Evolutionary conservation across 2,113 vertebrate species (phyloP).

Genomic region (Procavia capensis): DNA sequence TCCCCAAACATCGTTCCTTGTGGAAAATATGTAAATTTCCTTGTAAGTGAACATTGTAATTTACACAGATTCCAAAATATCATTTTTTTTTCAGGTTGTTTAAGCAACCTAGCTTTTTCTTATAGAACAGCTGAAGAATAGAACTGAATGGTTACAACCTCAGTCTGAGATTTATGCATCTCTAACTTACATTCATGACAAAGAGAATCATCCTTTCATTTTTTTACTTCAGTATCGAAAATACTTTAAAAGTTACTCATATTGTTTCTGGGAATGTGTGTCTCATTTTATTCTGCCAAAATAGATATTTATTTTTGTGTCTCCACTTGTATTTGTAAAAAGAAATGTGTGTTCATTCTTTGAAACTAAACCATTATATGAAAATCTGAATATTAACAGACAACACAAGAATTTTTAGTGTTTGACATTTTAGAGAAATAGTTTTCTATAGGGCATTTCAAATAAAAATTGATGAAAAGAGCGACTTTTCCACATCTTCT

Average conservation of each 20-base stretch:
- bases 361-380: constrained; percentile 11
- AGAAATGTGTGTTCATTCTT: constrained; percentile 29
- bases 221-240: constrained; percentile 38
- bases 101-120: not conserved
- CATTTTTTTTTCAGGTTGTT: not conserved
- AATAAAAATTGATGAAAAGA: not conserved
- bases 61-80: not conserved
- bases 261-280: not conserved
- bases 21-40: constrained; percentile 50
- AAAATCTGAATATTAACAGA: not conserved
- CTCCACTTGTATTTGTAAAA: not conserved
- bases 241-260: not conserved
- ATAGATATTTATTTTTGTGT: not conserved
- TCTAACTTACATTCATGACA: constrained; percentile 28
- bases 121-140: not conserved
- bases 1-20: not conserved
- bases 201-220: constrained; percentile 7
- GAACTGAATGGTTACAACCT: constrained; percentile 7
- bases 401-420: not conserved
- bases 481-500: not conserved
- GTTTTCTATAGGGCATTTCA: not conserved
- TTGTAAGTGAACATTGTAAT: not conserved
- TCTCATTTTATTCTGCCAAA: constrained; percentile 32
- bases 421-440: constrained; percentile 6
- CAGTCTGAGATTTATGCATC: constrained; percentile 45